Conservation (phyloP, 2,797 vertebrate species). For the Paguma larvata region DNA sequence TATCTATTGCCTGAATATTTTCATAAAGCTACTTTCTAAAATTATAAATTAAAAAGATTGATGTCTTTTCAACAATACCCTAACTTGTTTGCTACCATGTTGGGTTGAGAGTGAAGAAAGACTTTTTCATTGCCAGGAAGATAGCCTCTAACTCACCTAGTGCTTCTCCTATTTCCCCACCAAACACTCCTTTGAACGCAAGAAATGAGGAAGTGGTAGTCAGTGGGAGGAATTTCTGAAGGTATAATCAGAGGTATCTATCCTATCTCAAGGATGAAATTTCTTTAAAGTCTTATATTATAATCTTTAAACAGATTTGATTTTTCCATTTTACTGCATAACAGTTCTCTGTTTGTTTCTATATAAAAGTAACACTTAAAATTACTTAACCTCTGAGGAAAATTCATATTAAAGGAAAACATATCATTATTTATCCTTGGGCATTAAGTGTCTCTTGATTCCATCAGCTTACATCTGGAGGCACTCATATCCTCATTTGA, state of each 20-base stretch:
- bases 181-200: neutral
- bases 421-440: constrained; percentile 16
- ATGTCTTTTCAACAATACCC: neutral
- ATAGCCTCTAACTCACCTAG: neutral
- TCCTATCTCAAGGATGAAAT: neutral
- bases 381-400: constrained; percentile 25
- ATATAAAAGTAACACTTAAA: constrained; percentile 37
- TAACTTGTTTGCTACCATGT: neutral
- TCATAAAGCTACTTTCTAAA: neutral
- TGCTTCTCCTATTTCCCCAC: neutral
- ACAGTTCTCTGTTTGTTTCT: neutral
- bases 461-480: constrained; percentile 16
- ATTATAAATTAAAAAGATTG: neutral
- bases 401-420: constrained; percentile 35
- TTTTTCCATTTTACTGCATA: constrained; percentile 22
- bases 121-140: neutral
- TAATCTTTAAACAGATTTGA: constrained; percentile 48
- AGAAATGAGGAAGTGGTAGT: neutral
- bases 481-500: neutral
- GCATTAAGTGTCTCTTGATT: constrained; percentile 33
- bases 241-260: neutral
- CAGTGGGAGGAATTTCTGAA: neutral
- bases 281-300: constrained; percentile 15
- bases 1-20: neutral
- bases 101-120: neutral